phyloP scores from a whole-genome alignment of 2,888 invertebrate species.

The Exephanes ischioxanthus region DNA sequence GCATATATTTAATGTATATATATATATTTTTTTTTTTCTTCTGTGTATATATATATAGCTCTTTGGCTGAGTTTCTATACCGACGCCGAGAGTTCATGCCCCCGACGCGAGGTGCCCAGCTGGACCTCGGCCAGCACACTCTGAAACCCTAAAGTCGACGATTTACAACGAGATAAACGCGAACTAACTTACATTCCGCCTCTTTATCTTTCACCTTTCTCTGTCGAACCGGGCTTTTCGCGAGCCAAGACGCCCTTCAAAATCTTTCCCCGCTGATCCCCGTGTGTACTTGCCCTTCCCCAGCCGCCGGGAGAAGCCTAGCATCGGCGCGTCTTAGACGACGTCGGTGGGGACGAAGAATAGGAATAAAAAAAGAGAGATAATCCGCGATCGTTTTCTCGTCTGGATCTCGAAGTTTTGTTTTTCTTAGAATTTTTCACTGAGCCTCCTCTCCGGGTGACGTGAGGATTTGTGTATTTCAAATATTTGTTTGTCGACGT shows the following conservation, averaged over 20 bases:
- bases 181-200: slow-evolving; percentile 19
- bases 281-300: background rate
- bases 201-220: background rate
- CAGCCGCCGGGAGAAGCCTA: slow-evolving; percentile 1
- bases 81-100: background rate
- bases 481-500: background rate
- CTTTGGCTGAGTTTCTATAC: background rate
- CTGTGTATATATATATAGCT: background rate
- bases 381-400: slow-evolving; percentile 33
- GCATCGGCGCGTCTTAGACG: slow-evolving; percentile 21
- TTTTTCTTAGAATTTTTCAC: background rate
- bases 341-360: slow-evolving; percentile 12
- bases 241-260: slow-evolving; percentile 36
- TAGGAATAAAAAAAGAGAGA: slow-evolving; percentile 4
- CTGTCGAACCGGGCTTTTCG: slow-evolving; percentile 1
- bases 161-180: slow-evolving; percentile 61
- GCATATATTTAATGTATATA: background rate
- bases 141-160: slow-evolving; percentile 39
- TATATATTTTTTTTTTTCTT: no score
- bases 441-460: background rate
- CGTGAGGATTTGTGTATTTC: background rate
- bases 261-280: slow-evolving; percentile 10
- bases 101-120: slow-evolving; percentile 26
- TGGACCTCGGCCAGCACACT: slow-evolving; percentile 54
- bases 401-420: background rate